Conservation (phyloP, 2,797 vertebrate genomes). For the Sebastes steindachneri region DNA sequence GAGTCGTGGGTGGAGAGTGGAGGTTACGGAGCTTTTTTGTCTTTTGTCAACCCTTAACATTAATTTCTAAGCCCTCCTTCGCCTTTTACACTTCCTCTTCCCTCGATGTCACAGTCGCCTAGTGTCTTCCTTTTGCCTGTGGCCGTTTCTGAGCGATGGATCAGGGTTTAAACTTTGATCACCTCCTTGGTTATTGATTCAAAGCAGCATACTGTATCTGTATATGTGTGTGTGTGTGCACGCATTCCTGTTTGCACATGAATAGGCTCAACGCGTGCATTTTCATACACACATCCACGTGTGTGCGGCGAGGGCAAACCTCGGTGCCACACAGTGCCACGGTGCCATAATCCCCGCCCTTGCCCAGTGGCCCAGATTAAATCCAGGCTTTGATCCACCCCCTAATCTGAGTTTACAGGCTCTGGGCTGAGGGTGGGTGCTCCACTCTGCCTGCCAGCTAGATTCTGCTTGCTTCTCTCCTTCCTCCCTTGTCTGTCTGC, state of each 20-base stretch:
- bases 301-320: conserved; percentile 72
- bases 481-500: conserved; percentile 71
- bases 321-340: conserved; percentile 75
- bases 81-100: conserved; percentile 62
- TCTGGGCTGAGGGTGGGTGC: conserved; percentile 81
- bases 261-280: conserved; percentile 41
- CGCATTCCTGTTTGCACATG: conserved; percentile 23
- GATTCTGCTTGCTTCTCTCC: conserved; percentile 76
- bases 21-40: conserved; percentile 80
- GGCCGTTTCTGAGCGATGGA: conserved; percentile 56
- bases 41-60: conserved; percentile 75
- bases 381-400: conserved; percentile 86
- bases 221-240: neutral
- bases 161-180: conserved; percentile 66
- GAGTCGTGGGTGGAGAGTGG: conserved; percentile 74
- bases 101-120: conserved; percentile 62
- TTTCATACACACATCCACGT: conserved; percentile 30
- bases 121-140: conserved; percentile 62
- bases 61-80: conserved; percentile 68
- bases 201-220: conserved; percentile 13
- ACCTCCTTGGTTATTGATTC: conserved; percentile 47
- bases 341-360: conserved; percentile 82
- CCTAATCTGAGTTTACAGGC: conserved; percentile 88
- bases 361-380: conserved; percentile 87
- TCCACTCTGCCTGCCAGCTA: conserved; percentile 80